phyloP scores from a whole-genome alignment of 2,113 vertebrate genomes.

The Oreotrochilus melanogaster region DNA sequence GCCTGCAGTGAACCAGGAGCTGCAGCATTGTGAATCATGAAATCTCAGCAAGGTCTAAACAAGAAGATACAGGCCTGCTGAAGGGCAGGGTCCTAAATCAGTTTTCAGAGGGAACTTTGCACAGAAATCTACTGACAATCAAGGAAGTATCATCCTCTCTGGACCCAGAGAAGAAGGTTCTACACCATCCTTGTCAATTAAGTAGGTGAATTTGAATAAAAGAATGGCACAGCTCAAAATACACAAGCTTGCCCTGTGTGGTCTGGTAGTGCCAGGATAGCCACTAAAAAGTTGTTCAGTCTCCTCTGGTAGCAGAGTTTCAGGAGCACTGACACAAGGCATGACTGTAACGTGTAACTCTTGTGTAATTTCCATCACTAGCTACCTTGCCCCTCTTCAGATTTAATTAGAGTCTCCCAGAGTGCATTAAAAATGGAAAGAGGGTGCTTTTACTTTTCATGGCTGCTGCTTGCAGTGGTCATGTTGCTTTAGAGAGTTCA shows the following conservation, averaged over 20 bases:
- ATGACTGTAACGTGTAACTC: not conserved
- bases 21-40: not conserved
- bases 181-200: not conserved
- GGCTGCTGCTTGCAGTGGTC: not conserved
- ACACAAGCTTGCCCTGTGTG: not conserved
- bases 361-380: not conserved
- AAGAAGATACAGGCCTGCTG: not conserved
- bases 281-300: not conserved
- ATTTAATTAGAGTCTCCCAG: not conserved
- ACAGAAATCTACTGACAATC: not conserved
- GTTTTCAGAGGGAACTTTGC: not conserved
- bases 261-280: not conserved
- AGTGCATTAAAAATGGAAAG: not conserved
- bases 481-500: not conserved
- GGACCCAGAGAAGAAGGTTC: not conserved
- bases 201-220: not conserved
- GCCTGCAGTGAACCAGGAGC: not conserved
- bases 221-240: not conserved
- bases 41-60: not conserved
- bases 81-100: not conserved
- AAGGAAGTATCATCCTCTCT: not conserved
- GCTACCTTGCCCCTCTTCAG: not conserved
- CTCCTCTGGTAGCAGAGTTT: not conserved
- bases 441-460: not conserved
- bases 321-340: not conserved